Base-by-base conservation (phyloP, 2,888 invertebrate species). In the Morpho achilles region DNA sequence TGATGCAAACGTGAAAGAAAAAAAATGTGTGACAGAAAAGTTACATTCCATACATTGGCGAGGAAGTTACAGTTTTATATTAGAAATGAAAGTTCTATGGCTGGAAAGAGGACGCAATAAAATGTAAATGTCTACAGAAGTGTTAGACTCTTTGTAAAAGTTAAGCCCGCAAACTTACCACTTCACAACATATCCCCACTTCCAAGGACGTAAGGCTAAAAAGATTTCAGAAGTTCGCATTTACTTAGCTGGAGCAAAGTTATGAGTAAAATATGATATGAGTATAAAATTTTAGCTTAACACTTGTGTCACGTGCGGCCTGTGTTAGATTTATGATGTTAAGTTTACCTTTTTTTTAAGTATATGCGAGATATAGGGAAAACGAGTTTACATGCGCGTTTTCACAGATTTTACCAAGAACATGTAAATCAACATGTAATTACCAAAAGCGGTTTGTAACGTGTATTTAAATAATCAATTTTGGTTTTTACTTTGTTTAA, bases 71-170 rank as follows among this genome's bases (percentile, higher is more conserved):
- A 43, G 8, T 9, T 43, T 43, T 43, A 43, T 9, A 43, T 43
- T 3, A 43, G 9, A 9, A 43, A 43, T 43, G 42, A 8, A 9
- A 9, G 8, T 43, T 43, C 3, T 43, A 7, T 3, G 1, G 42
- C 5, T 43, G 42, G 8, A 32, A 32, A 32, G 32, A 3, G 32
- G 32, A 54, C 41, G 47, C 54, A 54, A 54, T 54, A 54, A 48
- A 54, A 54, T 54, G 54, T 54, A 54, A 54, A 54, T 54, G 48
- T 54, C 54, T 23, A 45, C 53, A 53, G 47, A 54, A 54, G 54
- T 48, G 48, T 48, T 54, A 23, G 47, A 54, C 47, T 48, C 48
- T 54, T 48, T 41, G 53, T 22, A 48, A 48, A 54, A 54, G 54
- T 54, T 54, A 42, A 7, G 32, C 41, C 48, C 54, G 10, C 54